Percentiles rank a stretch among this genome's conserved stretches.
These are phyloP conservation scores for Ceriagrion tenellum DNA, from an alignment of 2,888 invertebrate species.

Conservation along the genomic window DNA sequence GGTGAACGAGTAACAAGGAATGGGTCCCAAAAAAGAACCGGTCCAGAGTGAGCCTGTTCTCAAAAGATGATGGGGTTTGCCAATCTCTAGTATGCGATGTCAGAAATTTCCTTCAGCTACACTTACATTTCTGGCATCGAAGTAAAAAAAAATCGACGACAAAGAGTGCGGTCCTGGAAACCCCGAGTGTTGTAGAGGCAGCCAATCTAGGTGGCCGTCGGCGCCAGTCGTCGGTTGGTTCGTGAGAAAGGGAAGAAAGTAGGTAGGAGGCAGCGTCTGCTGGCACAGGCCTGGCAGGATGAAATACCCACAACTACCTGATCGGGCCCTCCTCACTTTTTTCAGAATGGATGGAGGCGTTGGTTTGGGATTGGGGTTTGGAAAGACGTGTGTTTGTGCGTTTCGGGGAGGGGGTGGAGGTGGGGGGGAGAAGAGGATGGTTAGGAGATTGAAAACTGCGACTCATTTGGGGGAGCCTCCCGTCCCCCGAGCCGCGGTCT, in stretches of 20 bases:
- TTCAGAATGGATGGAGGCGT: neutral
- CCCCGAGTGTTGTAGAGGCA: neutral
- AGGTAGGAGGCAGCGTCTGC: neutral
- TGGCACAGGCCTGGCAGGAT: neutral
- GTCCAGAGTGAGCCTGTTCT: no score
- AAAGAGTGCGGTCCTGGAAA: no score
- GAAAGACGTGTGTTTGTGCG: neutral
- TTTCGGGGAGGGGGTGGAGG: no score
- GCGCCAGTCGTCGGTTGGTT: neutral
- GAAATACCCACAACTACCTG: neutral
- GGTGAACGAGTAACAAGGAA: no score
- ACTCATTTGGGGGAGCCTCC: slow-evolving; percentile 55
- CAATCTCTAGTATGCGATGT: no score
- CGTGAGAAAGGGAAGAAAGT: neutral
- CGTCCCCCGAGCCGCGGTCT: slow-evolving; percentile 29
- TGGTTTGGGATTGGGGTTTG: neutral
- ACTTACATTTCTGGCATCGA: neutral
- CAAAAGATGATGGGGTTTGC: no score
- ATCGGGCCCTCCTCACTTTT: neutral
- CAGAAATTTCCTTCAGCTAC: no score
- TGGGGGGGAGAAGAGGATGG: neutral
- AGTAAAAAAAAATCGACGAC: neutral
- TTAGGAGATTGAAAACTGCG: slow-evolving; percentile 63
- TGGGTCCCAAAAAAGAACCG: no score
- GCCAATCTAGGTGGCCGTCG: neutral